Conservation (phyloP, 2,888 invertebrate species). For the Thecophora atra region DNA sequence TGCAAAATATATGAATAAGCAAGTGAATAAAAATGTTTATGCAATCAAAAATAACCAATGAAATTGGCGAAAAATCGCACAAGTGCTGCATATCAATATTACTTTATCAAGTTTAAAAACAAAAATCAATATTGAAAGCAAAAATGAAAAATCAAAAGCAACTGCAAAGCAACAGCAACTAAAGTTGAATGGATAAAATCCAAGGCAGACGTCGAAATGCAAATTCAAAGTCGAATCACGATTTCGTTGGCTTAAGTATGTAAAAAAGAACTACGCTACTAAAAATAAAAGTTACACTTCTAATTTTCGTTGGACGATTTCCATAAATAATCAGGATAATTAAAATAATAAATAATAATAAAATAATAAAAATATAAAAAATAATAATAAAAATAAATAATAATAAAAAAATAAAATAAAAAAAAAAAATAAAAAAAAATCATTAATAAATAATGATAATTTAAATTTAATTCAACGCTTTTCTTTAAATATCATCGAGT, state of each 20-base stretch:
- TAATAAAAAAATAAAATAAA: too few species aligned
- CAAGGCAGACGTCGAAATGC: neutral
- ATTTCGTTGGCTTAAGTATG: neutral
- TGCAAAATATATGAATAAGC: slow-evolving; percentile 14
- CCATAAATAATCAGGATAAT: too few species aligned
- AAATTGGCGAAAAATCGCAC: slow-evolving; percentile 11
- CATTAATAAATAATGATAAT: too few species aligned
- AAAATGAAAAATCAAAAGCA: slow-evolving; percentile 2
- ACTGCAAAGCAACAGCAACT: neutral
- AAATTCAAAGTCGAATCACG: slow-evolving; percentile 25
- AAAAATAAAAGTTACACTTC: neutral
- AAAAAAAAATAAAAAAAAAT: too few species aligned
- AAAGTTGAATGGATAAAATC: neutral
- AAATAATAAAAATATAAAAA: too few species aligned
- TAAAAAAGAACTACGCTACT: too few species aligned
- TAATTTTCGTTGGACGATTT: too few species aligned
- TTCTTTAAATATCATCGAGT: too few species aligned
- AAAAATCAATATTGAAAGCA: neutral
- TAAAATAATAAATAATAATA: too few species aligned
- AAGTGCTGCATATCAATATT: neutral
- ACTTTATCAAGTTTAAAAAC: neutral
- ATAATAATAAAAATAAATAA: too few species aligned
- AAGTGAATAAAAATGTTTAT: slow-evolving; percentile 5
- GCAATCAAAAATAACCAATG: slow-evolving; percentile 10
- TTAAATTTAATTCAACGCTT: too few species aligned